These are phyloP conservation scores for Chloropsis cyanopogon DNA, from an alignment of 2,113 vertebrate genomes.

Conservation along the genomic window DNA sequence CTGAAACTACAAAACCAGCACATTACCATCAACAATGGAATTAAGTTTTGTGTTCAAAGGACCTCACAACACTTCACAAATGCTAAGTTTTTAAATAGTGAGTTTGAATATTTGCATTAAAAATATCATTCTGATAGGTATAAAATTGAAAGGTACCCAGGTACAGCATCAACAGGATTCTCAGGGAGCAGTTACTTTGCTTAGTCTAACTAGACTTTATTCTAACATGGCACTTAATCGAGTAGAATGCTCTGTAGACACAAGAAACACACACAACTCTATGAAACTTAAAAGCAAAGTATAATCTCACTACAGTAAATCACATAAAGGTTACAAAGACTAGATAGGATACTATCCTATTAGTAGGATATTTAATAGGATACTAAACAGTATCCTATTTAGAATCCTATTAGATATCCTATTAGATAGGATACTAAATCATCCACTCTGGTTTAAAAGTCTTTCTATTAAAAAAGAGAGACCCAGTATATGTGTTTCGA, in stretches of 20 bases:
- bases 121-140: background rate
- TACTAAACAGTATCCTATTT: too few species aligned
- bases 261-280: accelerated
- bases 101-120: background rate
- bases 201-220: background rate
- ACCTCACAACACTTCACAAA: background rate
- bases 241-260: background rate
- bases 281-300: background rate
- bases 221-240: background rate
- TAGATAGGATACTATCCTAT: background rate
- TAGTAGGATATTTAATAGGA: too few species aligned
- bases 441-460: background rate
- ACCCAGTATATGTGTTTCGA: background rate
- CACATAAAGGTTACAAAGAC: background rate
- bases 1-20: background rate
- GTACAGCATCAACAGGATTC: background rate
- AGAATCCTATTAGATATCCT: too few species aligned
- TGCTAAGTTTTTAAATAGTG: background rate
- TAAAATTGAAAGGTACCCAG: background rate
- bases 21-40: background rate
- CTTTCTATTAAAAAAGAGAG: background rate
- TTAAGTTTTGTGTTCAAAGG: background rate
- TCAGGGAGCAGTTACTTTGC: background rate
- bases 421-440: background rate
- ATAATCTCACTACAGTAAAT: background rate